Evolutionary conservation across 2,888 invertebrate genomes (phyloP), one percentile per base, ranked within the genome.

Genomic region (Cordylochernes scorpioides): DNA sequence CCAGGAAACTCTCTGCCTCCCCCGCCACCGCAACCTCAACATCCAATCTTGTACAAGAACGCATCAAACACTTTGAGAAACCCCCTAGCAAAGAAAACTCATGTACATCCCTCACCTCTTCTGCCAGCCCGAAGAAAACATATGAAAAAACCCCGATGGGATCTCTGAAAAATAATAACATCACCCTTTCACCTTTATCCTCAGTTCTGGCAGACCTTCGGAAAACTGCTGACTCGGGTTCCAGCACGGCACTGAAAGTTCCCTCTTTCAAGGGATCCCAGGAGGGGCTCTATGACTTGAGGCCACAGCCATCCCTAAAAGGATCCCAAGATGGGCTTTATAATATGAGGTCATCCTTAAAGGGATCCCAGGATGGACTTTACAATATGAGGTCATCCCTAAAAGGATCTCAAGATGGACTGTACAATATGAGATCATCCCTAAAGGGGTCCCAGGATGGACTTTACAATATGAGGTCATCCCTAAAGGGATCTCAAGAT

Each of bases 1-100:
- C 35, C 10, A 27, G 36, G 5, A 38, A 38, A 18, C 36, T 43
- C 25, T 39, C 41, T 25, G 42, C 44, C 33, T 41, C 43, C 19
- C 41, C 44, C 10, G 42, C 44, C 3, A n/a, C 41, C 25, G 42
- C 44, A 34, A 41, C 43, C 19, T 40, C 44, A 10, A 42, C 44
- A 3, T 38, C 37, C 13, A 45, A 44, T 29, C 38, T 53, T 21
- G 51, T 52, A 3, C 49, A 50, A 32, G 48, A 49, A 31, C 34
- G 49, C 24, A 50, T 49, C 15, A 46, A 43, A 34, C 40, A 41
- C 25, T 45, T 45, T 28, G 44, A 42, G 24, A 31, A 10, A 22
- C 22, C 21, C 17, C 29, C 15, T 22, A 12, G 12, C 14, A 22
- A 22, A 22, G 22, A 22, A 22, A 5, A 13, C 5, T 22, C 6